A percentile compares a stretch with the other conserved stretches of the same genome.
Conservation (phyloP, 2,888 invertebrate genomes). For the Scaptomyza polygonia region DNA sequence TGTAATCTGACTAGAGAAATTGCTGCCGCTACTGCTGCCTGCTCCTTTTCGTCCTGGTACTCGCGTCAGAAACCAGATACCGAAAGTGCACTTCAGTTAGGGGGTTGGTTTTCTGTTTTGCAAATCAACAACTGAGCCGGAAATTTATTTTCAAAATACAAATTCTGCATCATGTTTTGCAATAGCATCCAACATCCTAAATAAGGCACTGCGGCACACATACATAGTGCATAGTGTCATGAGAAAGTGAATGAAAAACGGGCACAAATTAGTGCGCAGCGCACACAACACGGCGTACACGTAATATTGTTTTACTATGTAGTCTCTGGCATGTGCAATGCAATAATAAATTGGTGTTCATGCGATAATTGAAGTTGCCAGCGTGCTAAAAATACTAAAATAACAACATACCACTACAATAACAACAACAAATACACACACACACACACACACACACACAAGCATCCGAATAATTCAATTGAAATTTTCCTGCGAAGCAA, state of each 20-base stretch:
- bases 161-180: slow-evolving; percentile 46
- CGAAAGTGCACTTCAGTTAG: slow-evolving; percentile 8
- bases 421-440: not conserved
- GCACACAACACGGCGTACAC: slow-evolving; percentile 40
- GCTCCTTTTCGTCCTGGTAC: not conserved
- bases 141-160: slow-evolving; percentile 78
- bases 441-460: not conserved
- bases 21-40: slow-evolving; percentile 37
- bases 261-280: slow-evolving; percentile 60
- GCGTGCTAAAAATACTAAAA: slow-evolving; percentile 14
- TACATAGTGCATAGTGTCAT: slow-evolving; percentile 33
- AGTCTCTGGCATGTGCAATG: slow-evolving; percentile 23
- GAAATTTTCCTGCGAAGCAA: slow-evolving; percentile 8
- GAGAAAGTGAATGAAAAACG: slow-evolving; percentile 30
- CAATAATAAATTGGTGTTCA: slow-evolving; percentile 41
- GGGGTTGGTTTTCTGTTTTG: slow-evolving; percentile 37
- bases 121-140: slow-evolving; percentile 75
- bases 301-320: slow-evolving; percentile 47
- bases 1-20: slow-evolving; percentile 70
- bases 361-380: slow-evolving; percentile 25
- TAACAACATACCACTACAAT: slow-evolving; percentile 2
- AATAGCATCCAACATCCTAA: slow-evolving; percentile 43
- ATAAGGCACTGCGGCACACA: slow-evolving; percentile 47
- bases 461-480: slow-evolving; percentile 25
- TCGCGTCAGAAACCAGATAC: slow-evolving; percentile 57